These are phyloP conservation scores for Carcinoscorpius rotundicauda DNA, from an alignment of 1,140 invertebrate species.

Conservation along the genomic window DNA sequence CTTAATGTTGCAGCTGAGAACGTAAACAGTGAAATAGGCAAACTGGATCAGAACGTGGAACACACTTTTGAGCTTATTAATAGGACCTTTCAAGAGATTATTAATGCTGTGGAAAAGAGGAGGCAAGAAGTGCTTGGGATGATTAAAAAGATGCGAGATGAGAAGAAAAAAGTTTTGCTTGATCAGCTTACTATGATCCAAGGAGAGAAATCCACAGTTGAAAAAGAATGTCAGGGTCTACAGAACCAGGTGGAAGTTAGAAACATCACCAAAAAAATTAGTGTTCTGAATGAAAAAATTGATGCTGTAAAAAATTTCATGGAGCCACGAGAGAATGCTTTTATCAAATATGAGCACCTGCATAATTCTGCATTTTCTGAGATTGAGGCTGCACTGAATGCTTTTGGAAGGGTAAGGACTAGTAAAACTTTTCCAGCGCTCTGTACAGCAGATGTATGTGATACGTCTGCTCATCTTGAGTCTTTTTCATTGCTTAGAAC, in stretches of 20 bases:
- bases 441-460: slow-evolving; percentile 35
- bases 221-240: slow-evolving; percentile 72
- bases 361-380: slow-evolving; percentile 36
- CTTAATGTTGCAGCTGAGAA: slow-evolving; percentile 57
- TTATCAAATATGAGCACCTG: slow-evolving; percentile 66
- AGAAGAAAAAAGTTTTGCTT: slow-evolving; percentile 70
- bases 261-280: slow-evolving; percentile 79
- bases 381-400: slow-evolving; percentile 32
- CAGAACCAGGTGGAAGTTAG: slow-evolving; percentile 77
- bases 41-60: slow-evolving; percentile 52
- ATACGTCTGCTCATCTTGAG: slow-evolving; percentile 48
- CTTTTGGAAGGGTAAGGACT: slow-evolving; percentile 49
- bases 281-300: slow-evolving; percentile 70
- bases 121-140: slow-evolving; percentile 53
- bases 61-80: slow-evolving; percentile 40
- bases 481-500: slow-evolving; percentile 51
- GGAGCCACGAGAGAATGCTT: slow-evolving; percentile 82
- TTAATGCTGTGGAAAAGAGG: slow-evolving; percentile 57
- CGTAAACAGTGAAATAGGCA: slow-evolving; percentile 52
- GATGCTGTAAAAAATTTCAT: slow-evolving; percentile 64
- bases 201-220: slow-evolving; percentile 74
- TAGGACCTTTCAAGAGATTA: slow-evolving; percentile 59
- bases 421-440: slow-evolving; percentile 71
- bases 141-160: slow-evolving; percentile 58
- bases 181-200: slow-evolving; percentile 81